These are phyloP conservation scores for Chrysocyon brachyurus DNA, from an alignment of 2,797 vertebrate genomes.

Conservation along the genomic window DNA sequence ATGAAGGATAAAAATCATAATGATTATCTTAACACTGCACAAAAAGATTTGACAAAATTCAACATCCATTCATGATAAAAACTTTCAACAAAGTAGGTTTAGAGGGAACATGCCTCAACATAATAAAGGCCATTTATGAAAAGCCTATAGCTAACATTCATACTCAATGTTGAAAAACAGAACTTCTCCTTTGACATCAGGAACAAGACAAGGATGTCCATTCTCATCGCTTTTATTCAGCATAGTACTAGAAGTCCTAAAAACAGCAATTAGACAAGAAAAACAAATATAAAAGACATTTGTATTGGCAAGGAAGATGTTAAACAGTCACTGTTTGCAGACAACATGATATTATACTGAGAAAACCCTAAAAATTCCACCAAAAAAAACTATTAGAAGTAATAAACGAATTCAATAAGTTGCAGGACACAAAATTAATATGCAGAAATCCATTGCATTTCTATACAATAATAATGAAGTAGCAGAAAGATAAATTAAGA, in stretches of 20 bases:
- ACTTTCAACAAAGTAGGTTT: not conserved
- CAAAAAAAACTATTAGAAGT: not conserved
- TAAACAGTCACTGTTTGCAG: not conserved
- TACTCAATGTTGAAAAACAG: not conserved
- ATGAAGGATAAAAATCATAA: not conserved
- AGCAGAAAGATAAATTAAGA: not conserved
- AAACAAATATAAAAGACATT: not conserved
- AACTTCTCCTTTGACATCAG: not conserved
- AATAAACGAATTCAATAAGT: not conserved
- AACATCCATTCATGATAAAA: not conserved
- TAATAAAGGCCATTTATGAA: not conserved
- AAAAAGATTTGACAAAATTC: not conserved
- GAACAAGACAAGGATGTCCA: not conserved
- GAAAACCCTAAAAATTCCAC: not conserved
- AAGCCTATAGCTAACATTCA: not conserved
- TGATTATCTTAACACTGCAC: not conserved
- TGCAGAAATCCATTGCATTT: not conserved
- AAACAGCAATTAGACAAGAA: not conserved
- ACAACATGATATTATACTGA: not conserved
- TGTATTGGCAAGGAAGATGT: not conserved
- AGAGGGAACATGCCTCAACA: not conserved
- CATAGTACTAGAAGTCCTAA: not conserved
- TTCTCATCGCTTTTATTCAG: not conserved
- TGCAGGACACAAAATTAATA: not conserved
- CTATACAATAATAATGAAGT: not conserved